These are phyloP conservation scores for Cyrtodaria siliqua DNA, from an alignment of 2,888 invertebrate genomes.

Conservation along the genomic window DNA sequence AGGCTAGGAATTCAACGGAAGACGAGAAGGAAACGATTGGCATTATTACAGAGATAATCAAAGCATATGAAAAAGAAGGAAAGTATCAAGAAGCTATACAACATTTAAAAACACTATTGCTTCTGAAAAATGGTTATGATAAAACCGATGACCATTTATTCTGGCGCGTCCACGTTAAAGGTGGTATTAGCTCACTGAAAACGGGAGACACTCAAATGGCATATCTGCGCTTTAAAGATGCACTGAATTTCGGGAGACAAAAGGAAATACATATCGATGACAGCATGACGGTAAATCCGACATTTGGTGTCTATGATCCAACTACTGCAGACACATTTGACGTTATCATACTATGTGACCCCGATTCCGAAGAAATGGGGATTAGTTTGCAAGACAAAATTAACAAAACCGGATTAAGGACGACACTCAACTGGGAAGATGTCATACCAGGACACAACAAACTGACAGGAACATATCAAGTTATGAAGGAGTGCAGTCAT, in stretches of 20 bases:
- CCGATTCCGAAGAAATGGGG: neutral
- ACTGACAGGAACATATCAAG: conserved; percentile 8
- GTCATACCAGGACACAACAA: conserved; percentile 1
- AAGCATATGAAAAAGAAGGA: neutral
- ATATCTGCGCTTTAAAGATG: conserved; percentile 21
- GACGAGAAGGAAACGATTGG: conserved; percentile 9
- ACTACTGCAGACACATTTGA: conserved; percentile 8
- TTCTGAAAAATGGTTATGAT: conserved; percentile 12
- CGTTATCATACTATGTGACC: conserved; percentile 32
- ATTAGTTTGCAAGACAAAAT: neutral
- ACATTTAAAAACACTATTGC: conserved; percentile 22
- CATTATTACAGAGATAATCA: conserved; percentile 13
- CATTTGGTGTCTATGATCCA: neutral
- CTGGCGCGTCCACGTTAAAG: conserved; percentile 24
- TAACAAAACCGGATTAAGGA: conserved; percentile 2
- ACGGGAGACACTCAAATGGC: conserved; percentile 16
- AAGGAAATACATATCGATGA: too few species aligned
- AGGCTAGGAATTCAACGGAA: conserved; percentile 6
- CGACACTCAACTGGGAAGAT: conserved; percentile 24
- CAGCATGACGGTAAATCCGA: neutral
- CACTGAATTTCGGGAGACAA: conserved; percentile 4
- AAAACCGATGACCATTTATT: conserved; percentile 15
- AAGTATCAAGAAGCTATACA: conserved; percentile 40
- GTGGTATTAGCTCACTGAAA: conserved; percentile 27
- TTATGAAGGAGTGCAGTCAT: conserved; percentile 26